A percentile compares a stretch with the other conserved stretches of the same genome.
These are phyloP conservation scores for Peromyscus attwateri DNA, from an alignment of 2,797 vertebrate species.

Conservation along the genomic window DNA sequence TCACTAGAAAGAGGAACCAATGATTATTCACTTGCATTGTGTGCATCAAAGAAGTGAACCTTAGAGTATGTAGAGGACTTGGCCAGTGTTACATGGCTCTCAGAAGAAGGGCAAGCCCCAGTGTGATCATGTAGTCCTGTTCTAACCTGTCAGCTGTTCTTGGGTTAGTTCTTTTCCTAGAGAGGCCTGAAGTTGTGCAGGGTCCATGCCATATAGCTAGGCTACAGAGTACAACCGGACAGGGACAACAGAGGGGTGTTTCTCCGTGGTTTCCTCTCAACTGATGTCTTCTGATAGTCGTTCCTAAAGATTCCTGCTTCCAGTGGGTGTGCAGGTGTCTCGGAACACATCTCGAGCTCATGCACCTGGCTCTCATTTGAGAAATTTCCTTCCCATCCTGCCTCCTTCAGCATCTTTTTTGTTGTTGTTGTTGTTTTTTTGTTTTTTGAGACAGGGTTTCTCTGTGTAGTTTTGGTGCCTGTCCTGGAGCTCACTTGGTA, in stretches of 20 bases:
- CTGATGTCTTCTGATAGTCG: background rate
- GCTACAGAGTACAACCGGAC: background rate
- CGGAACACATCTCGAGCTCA: background rate
- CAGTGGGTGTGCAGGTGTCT: rapidly evolving
- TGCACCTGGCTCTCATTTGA: rapidly evolving
- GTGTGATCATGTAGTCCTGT: conserved; percentile 8
- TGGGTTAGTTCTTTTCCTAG: background rate
- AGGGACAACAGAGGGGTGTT: background rate
- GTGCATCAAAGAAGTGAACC: background rate
- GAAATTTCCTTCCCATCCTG: background rate
- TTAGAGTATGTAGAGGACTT: conserved; percentile 37
- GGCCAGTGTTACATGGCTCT: background rate
- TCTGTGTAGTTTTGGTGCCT: too few species aligned
- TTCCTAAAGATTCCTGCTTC: background rate
- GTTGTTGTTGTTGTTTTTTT: too few species aligned
- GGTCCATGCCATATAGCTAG: background rate
- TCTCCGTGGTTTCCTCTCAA: background rate
- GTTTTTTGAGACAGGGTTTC: too few species aligned
- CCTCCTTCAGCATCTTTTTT: background rate
- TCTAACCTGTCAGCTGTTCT: background rate
- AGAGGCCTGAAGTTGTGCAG: background rate
- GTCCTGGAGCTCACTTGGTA: too few species aligned
- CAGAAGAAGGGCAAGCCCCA: background rate
- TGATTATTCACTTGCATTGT: background rate
- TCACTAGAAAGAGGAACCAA: background rate